Base-by-base conservation (phyloP, 2,113 vertebrate species). In the Thinocorus orbignyianus region DNA sequence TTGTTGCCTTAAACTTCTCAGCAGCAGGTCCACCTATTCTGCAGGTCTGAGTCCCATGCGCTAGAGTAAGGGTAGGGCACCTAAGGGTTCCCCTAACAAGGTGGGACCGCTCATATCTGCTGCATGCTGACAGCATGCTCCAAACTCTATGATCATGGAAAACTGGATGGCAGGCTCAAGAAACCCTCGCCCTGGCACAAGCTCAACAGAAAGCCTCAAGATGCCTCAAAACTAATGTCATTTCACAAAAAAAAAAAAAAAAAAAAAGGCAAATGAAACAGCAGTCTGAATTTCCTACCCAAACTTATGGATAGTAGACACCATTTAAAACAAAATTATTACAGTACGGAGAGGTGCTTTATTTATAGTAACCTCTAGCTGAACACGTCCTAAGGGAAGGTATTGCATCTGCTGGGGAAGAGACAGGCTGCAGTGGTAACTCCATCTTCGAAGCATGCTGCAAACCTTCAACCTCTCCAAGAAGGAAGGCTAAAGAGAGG, bases 101-200 rank as follows among this genome's bases (percentile, higher is more conserved):
- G 55, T 1, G 0, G 46, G 69, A 42, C 46, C 0, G 3, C 55
- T 46, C 0, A 0, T n/a, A 52, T 30, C 52, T 69, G 64, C 11
- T 65, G 22, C 7, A 37, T 64, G 60, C 68, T 65, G 69, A 77
- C 44, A 65, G 70, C 86, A 81, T 0, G 0, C 42, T 74, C 60
- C 51, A 54, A 46, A 62, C 58, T 10, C 4, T 17, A 26, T 2
- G 2, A 54, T 13, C 92, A 77, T 1, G 42, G 83, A 85, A 72
- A 88, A 30, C 25, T 61, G 88, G 30, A 25, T 4, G 17, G n/a
- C 49, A 85, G 31, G 42, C 66, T 81, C 2, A 2, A 70, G 69
- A 49, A 92, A 55, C 25, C 33, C 35, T 80, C 13, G 3, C 14
- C 58, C 31, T 69, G 80, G 65, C 73, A 58, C 8, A 9, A 64